These are phyloP conservation scores for Euschistus heros DNA, from an alignment of 1,140 invertebrate genomes.

Conservation along the genomic window DNA sequence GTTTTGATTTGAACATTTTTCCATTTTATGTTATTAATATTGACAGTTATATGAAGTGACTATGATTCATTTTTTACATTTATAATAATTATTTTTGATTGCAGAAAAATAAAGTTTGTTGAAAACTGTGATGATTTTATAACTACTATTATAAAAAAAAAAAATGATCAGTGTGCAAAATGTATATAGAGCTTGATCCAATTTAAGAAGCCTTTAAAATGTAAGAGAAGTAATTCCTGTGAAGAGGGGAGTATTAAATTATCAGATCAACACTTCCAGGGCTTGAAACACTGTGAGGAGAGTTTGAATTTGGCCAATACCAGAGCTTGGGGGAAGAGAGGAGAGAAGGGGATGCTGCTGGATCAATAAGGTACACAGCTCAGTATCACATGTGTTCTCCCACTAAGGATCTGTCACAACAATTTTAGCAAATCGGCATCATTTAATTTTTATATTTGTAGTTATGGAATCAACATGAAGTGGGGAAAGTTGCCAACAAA, in stretches of 20 bases:
- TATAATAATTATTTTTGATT: no score
- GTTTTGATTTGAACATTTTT: no score
- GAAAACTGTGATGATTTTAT: no score
- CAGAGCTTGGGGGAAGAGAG: no score
- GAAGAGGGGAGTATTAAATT: background rate
- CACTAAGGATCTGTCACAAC: background rate
- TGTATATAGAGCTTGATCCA: background rate
- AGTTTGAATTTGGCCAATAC: no score
- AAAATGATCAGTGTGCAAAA: background rate
- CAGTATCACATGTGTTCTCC: background rate
- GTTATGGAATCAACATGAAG: background rate
- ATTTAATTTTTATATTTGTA: background rate
- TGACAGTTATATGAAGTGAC: no score
- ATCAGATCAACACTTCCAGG: background rate
- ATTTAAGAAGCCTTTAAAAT: background rate
- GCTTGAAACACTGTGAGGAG: background rate
- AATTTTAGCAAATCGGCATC: no score
- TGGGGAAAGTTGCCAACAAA: no score
- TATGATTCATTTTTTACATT: no score
- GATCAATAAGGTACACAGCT: conserved; percentile 6
- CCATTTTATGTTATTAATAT: no score
- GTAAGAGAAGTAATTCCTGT: background rate
- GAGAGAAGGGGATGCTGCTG: conserved; percentile 6
- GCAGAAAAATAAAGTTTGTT: no score
- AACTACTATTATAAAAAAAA: background rate